Evolutionary conservation across 2,888 invertebrate genomes (phyloP).

Genomic region (Nomada flava): DNA sequence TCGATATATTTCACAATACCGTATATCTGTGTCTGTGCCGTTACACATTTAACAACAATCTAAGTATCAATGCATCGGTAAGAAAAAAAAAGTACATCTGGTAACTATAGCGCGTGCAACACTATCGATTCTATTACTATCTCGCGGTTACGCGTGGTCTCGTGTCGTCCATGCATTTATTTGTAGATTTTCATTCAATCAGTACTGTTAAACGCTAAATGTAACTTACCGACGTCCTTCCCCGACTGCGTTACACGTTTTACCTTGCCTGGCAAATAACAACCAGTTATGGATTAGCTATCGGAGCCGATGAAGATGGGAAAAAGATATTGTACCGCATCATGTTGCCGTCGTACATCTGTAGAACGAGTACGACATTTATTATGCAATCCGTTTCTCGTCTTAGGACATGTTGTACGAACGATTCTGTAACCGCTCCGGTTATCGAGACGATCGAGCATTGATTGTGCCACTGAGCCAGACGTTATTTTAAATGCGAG

Average conservation of each 20-base stretch:
- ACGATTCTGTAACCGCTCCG: constrained; percentile 40
- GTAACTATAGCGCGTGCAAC: neutral
- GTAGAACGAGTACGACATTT: constrained; percentile 35
- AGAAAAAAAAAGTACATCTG: neutral
- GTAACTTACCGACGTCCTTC: constrained; percentile 44
- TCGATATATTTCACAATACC: neutral
- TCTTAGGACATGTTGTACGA: constrained; percentile 22
- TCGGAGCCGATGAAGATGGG: constrained; percentile 27
- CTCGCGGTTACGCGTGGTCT: constrained; percentile 29
- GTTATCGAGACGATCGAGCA: constrained; percentile 47
- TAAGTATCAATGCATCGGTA: neutral
- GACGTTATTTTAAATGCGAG: constrained; percentile 30
- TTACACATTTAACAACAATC: too few species aligned
- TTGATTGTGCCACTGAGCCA: constrained; percentile 42
- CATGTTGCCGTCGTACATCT: constrained; percentile 27
- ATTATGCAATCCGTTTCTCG: constrained; percentile 50
- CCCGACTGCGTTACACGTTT: constrained; percentile 24
- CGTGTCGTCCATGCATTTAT: constrained; percentile 39
- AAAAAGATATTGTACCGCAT: constrained; percentile 38
- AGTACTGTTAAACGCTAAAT: constrained; percentile 51
- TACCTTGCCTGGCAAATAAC: constrained; percentile 14
- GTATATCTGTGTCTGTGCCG: neutral
- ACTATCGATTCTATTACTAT: constrained; percentile 16
- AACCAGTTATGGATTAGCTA: constrained; percentile 55
- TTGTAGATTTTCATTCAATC: constrained; percentile 63